Evolutionary conservation across 1,140 invertebrate genomes (phyloP), one percentile per base, ranked within the genome.

Genomic region (Phymorhynchus buccinoides): DNA sequence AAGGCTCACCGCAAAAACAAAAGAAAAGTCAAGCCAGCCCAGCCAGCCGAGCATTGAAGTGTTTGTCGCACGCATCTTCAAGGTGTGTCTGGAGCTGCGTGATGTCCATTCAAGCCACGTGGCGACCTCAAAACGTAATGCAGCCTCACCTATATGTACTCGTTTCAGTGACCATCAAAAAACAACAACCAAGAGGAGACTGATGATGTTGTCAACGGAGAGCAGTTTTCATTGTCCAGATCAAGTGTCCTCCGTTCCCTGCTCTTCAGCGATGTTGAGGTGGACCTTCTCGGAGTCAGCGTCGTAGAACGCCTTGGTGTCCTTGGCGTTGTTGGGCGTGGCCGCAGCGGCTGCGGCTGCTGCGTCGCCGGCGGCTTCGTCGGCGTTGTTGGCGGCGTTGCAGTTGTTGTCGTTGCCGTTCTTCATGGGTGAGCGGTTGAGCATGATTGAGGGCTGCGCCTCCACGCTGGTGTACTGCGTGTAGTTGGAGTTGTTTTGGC

Each of bases 381-480:
- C 62, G 12, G 56, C 71, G n/a, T n/a, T n/a, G n/a, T n/a, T n/a
- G 81, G 88, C 89, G 14, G 86, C 82, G 71, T 77, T 68, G 48
- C 84, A 79, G 30, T 73, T 79, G 66, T 86, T 88, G 79, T 90
- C 88, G 84, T 90, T 90, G 56, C 89, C 89, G 84, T 92, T 91
- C 62, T 89, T 90, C 42, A 90, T 88, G 3, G 91, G 91, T 37
- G 91, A 92, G 56, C 89, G 88, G 79, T 92, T 91, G 73, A 91
- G 86, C 41, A 91, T 85, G 30, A 91, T 88, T 1, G 91, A 90
- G 1, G 91, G 90, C 66, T 91, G 90, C 66, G 89, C 90, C 39
- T 91, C 91, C 16, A 92, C 91, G 86, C 90, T 90, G 0, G 92
- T 92, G 86, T 92, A 92, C 80, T 92, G 91, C 0, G 91, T 92